Evolutionary conservation across 2,113 vertebrate genomes (phyloP), one percentile per base, ranked within the genome.

Genomic region (Anhinga rufa): DNA sequence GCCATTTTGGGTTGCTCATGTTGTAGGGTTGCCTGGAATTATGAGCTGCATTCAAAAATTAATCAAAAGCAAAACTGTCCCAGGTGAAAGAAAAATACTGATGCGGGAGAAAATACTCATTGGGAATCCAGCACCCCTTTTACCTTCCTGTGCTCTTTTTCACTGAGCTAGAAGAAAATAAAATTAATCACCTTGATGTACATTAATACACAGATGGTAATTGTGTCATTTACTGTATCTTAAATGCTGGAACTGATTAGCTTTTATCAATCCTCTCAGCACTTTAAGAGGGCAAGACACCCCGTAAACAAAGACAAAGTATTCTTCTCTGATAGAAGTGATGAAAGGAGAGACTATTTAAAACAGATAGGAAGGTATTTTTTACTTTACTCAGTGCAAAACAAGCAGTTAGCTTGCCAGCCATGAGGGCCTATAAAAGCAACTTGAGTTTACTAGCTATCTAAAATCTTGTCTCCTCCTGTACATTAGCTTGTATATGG

Each of bases 221-320:
- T 70, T 76, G 46, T 91, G 83, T 88, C 89, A 51, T 93, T 94
- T 95, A 86, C 70, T 93, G 74, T 95, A 89, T 90, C 84, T 95
- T 95, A 95, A 94, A 89, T 89, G 58, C 83, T 95, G 81, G 81
- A 85, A 85, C 78, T 74, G 81, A 89, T 91, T 90, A 93, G 70
- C 74, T 92, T 95, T 82, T 92, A 80, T 93, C 89, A 90, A 88
- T 94, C 64, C 38, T 94, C 38, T 86, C 55, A 87, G 87, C 78
- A 68, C 49, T 92, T 88, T 60, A 81, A 86, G 87, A 88, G 66
- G 62, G 91, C 5, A 9, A 91, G 70, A 78, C 26, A 92, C 77
- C 80, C 94, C 91, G 83, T 92, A 89, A 97, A 96, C 88, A 96
- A 94, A 97, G 95, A 94, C 79, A 91, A 97, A 97, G 69, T 64